Conservation (phyloP, 2,797 vertebrate species). For the Chrysocyon brachyurus region DNA sequence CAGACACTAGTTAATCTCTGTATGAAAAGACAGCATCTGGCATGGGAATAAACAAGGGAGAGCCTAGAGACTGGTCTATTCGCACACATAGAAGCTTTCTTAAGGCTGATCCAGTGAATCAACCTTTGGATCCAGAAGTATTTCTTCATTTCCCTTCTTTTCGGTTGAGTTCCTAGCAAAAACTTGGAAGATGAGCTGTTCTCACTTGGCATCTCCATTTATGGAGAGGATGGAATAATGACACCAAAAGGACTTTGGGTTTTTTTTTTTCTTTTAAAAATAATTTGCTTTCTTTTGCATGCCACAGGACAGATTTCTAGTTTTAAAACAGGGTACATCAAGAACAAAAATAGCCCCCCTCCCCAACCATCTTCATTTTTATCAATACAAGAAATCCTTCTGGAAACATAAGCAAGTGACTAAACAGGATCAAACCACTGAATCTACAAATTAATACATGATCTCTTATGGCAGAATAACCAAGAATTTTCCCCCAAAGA, state of each 20-base stretch:
- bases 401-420: conserved; percentile 84
- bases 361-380: conserved; percentile 76
- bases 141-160: conserved; percentile 79
- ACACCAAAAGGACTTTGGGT: conserved; percentile 76
- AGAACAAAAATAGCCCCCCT: conserved; percentile 76
- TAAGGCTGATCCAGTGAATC: conserved; percentile 84
- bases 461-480: conserved; percentile 80
- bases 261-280: conserved; percentile 80
- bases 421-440: conserved; percentile 79
- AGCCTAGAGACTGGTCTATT: conserved; percentile 77
- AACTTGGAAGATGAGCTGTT: conserved; percentile 67
- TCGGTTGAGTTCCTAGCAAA: conserved; percentile 68
- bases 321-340: conserved; percentile 79
- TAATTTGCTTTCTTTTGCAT: conserved; percentile 83
- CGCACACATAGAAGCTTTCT: conserved; percentile 81
- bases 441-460: conserved; percentile 81
- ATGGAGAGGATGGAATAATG: conserved; percentile 68
- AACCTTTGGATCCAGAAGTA: conserved; percentile 88
- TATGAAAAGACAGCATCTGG: conserved; percentile 85
- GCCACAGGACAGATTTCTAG: conserved; percentile 80
- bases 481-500: conserved; percentile 78
- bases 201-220: conserved; percentile 68
- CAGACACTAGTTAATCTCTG: conserved; percentile 85
- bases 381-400: conserved; percentile 84
- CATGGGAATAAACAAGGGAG: conserved; percentile 82